Evolutionary conservation across 2,113 vertebrate genomes (phyloP), one percentile per base, ranked within the genome.

Genomic region (Chloropsis cyanopogon): DNA sequence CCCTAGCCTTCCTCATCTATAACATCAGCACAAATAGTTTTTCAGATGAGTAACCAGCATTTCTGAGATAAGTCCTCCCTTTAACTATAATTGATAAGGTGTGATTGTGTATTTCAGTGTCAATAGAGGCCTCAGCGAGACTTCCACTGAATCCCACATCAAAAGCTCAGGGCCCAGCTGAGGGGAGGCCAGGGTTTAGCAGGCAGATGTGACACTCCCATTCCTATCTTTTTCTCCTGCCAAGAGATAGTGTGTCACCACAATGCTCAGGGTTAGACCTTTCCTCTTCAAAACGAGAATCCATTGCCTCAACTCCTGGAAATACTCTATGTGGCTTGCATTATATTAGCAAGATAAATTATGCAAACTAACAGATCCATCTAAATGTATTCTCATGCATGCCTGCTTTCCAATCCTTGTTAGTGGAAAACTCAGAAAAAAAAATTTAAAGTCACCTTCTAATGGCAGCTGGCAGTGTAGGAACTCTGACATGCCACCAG

Each of bases 81-180:
- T 98, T 98, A 98, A 98, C 97, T 97, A 97, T 92, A 96, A 91
- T 97, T 96, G 97, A 98, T 98, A 97, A 97, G 78, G 52, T 56
- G 75, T 96, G 96, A 81, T 91, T 95, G 91, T 93, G 96, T 33
- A 91, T 75, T 96, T 82, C 66, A 61, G 68, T 95, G 93, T 96
- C 95, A 97, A 97, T 15, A 88, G 70, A 84, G 41, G 26, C 44
- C 75, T 82, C 73, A 53, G 6, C 0, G 0, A 73, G 64, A 47
- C 68, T 77, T 79, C 73, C 49, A 41, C 35, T 11, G 24, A 46
- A 57, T 69, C 33, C 72, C 19, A 1, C 17, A 63, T 13, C 35
- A 78, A 83, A 77, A 86, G 65, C 88, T 57, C 31, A 37, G 82
- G 52, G n/a, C 64, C 12, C 33, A 66, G 39, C 24, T 70, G 54